Evolutionary conservation across 2,888 invertebrate species (phyloP), one percentile per base, ranked within the genome.

Genomic region (Sphaerolaimus hirsutus): DNA sequence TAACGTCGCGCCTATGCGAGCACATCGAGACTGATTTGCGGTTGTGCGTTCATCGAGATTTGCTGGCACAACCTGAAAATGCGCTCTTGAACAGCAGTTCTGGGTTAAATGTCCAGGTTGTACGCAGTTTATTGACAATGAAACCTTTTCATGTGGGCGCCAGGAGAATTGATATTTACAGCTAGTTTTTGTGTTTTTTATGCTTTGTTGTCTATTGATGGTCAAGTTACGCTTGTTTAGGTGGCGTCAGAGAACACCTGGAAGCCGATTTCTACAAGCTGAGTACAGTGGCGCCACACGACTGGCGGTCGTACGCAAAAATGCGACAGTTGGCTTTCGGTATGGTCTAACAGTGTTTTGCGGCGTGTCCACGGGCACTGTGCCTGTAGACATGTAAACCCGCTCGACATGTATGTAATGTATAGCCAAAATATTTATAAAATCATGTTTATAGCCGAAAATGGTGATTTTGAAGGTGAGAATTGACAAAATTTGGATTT

Each of bases 301-400:
- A 97, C 66, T 93, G 91, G 86, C 81, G 79, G 65, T 87, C 86
- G 0, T 97, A 97, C 63, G 79, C 83, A 21, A 83, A 86, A 68
- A 97, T 97, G 93, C 74, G 87, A 49, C 78, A 80, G 61, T 73
- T 93, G 64, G 93, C 89, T 0, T 73, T 73, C 22, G 36, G 2
- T 29, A 32, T 17, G 35, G 2, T 25, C 24, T 7, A n/a, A 12
- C 10, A 40, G 22, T 40, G 7, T 40, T 21, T 7, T 7, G n/a
- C n/a, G n/a, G n/a, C n/a, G n/a, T n/a, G n/a, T n/a, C n/a, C n/a
- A n/a, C n/a, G n/a, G n/a, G n/a, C n/a, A n/a, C n/a, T n/a, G n/a
- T n/a, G n/a, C n/a, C n/a, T n/a, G n/a, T n/a, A n/a, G n/a, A n/a
- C n/a, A n/a, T n/a, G n/a, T n/a, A n/a, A n/a, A n/a, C n/a, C n/a